phyloP scores from a whole-genome alignment of 2,113 vertebrate species.

The Tragelaphus strepsiceros region DNA sequence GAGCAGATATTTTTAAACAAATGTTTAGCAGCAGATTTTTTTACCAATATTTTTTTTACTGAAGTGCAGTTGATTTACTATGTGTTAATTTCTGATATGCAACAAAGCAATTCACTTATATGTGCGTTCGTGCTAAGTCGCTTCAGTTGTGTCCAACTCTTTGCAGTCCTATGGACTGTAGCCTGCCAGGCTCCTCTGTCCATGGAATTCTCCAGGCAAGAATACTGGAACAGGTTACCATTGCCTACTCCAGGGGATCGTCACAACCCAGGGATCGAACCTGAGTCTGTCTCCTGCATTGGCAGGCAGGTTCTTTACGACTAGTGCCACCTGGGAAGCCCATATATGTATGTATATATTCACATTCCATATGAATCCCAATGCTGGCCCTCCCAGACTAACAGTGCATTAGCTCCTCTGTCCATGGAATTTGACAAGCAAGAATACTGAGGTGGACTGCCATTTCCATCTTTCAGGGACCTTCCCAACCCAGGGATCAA shows the following conservation, averaged over 20 bases:
- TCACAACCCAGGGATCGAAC: neutral
- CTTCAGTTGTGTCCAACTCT: neutral
- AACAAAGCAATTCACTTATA: neutral
- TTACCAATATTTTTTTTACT: neutral
- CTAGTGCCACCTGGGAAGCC: neutral
- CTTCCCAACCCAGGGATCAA: no score
- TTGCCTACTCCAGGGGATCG: neutral
- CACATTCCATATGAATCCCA: neutral
- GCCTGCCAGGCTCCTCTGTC: neutral
- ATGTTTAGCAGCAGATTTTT: neutral
- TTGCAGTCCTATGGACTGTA: neutral
- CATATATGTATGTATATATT: no score
- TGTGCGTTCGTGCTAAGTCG: neutral
- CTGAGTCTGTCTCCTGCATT: neutral
- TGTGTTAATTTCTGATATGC: neutral
- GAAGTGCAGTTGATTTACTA: neutral
- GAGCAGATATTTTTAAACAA: neutral
- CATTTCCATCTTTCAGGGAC: no score
- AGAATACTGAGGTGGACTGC: no score
- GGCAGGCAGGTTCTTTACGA: neutral
- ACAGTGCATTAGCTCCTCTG: no score
- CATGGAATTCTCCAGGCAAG: neutral
- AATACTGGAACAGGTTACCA: neutral
- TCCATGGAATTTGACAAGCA: no score
- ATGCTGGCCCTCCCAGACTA: neutral